These are phyloP conservation scores for Euborellia annulipes DNA, from an alignment of 1,140 invertebrate species.

Conservation along the genomic window DNA sequence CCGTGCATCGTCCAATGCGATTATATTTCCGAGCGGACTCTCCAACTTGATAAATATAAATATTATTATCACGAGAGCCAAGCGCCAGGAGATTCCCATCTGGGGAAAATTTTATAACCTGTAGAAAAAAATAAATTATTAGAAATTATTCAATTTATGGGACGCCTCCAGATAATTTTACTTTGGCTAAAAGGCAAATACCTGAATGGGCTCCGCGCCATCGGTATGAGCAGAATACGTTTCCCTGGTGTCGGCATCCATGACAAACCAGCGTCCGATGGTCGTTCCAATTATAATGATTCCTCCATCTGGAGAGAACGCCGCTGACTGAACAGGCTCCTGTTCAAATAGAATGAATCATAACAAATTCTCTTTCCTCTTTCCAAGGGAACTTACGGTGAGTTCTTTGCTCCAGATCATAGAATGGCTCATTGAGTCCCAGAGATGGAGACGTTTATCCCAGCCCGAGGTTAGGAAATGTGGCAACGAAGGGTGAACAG, in stretches of 20 bases:
- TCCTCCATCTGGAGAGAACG: slow-evolving; percentile 66
- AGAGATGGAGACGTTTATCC: slow-evolving; percentile 72
- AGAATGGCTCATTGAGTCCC: slow-evolving; percentile 76
- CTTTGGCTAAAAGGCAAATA: too few relatives aligned
- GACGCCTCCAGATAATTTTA: too few relatives aligned
- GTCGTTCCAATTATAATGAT: slow-evolving; percentile 65
- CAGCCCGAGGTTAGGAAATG: slow-evolving; percentile 81
- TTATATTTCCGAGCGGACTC: slow-evolving; percentile 62
- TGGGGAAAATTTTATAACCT: slow-evolving; percentile 59
- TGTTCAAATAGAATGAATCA: too few relatives aligned
- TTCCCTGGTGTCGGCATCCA: slow-evolving; percentile 71
- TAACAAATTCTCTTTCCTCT: background rate
- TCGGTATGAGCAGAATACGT: slow-evolving; percentile 60
- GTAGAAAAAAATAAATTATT: slow-evolving; percentile 21
- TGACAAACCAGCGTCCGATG: slow-evolving; percentile 69
- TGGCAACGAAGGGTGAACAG: slow-evolving; percentile 61
- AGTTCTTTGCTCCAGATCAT: slow-evolving; percentile 86
- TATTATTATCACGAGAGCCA: slow-evolving; percentile 78
- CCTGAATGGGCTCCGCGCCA: slow-evolving; percentile 59
- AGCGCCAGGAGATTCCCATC: slow-evolving; percentile 71
- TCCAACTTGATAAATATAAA: slow-evolving; percentile 78
- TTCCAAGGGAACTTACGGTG: slow-evolving; percentile 35
- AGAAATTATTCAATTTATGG: too few relatives aligned
- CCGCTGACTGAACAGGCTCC: slow-evolving; percentile 71
- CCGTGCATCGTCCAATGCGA: slow-evolving; percentile 69